Evolutionary conservation across 2,113 vertebrate genomes (phyloP), one percentile per base, ranked within the genome.

Genomic region (Mionectes macconnelli): DNA sequence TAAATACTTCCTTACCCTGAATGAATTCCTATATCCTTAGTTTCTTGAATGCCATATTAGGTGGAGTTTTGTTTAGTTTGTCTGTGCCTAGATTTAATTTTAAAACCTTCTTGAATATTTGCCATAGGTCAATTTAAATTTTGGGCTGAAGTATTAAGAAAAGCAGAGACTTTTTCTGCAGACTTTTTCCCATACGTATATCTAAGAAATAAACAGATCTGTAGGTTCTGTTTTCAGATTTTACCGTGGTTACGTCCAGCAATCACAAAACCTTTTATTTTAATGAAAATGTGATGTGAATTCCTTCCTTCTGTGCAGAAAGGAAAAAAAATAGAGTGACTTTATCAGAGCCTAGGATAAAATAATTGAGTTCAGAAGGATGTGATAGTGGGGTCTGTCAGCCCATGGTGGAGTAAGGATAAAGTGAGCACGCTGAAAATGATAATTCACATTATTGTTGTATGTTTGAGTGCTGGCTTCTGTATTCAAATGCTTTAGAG

Each of bases 131-230:
- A 21, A 15, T 72, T 89, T 77, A 77, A 70, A 86, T 52, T 47
- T 70, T 80, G 35, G 56, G 19, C 16, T 83, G 67, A 67, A 70
- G 18, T 18, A 35, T 49, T 62, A 80, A 59, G 63, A 24, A 24
- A 83, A 92, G 40, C 17, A 39, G 56, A 66, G 35, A 24, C 47
- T 8, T 78, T 69, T 91, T 57, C 25, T 1, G 0, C 2, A 55
- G 49, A 22, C 11, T 23, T 74, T 74, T 66, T 12, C 28, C n/a
- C 4, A 15, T 57, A 27, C 0, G 0, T 15, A 0, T 52, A 13
- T 57, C 25, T 47, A 16, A 84, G 28, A 89, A 68, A 44, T 78
- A 45, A 37, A 19, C 7, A 37, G 16, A 55, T 70, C 21, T 50
- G 2, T 28, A 80, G 23, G 17, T n/a, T 90, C 24, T 84, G 1